These are phyloP conservation scores for Coregonus suidteri DNA, from an alignment of 2,797 vertebrate species.

Conservation along the genomic window DNA sequence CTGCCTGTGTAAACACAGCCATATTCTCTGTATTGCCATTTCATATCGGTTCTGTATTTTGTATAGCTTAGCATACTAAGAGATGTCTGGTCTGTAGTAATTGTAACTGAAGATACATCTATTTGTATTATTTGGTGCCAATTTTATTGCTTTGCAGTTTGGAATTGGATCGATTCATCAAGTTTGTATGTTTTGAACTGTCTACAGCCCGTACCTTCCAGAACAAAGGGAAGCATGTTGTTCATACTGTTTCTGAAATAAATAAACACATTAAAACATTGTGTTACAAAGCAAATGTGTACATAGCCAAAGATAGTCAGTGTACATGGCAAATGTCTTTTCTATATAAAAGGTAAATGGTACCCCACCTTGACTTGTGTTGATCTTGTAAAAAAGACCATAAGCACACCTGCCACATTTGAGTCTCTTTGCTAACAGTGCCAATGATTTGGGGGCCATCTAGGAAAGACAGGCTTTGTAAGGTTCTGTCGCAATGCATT, in stretches of 20 bases:
- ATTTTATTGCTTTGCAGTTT: not conserved
- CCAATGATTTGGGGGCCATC: constrained; percentile 60
- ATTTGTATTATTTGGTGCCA: not conserved
- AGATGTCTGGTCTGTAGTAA: not conserved
- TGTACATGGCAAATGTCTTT: not conserved
- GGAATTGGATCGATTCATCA: not conserved
- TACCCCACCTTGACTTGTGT: constrained; percentile 63
- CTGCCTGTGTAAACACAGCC: too few species aligned
- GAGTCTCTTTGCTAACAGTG: constrained; percentile 54
- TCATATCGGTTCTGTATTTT: too few species aligned
- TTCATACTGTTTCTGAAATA: constrained; percentile 73
- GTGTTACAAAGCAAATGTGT: too few species aligned
- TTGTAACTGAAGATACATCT: not conserved
- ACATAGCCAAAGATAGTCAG: too few species aligned
- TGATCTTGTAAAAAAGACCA: constrained; percentile 62
- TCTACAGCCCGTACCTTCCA: constrained; percentile 63
- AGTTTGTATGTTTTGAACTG: not conserved
- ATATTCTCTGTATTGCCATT: too few species aligned
- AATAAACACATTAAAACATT: constrained; percentile 24
- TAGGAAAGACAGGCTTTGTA: constrained; percentile 17
- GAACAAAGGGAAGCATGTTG: constrained; percentile 57
- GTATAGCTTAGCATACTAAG: not conserved
- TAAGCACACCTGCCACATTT: constrained; percentile 70
- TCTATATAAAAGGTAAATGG: not conserved
- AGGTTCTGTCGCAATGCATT: not conserved